Conservation (phyloP, 2,113 vertebrate species). For the Solea solea region DNA sequence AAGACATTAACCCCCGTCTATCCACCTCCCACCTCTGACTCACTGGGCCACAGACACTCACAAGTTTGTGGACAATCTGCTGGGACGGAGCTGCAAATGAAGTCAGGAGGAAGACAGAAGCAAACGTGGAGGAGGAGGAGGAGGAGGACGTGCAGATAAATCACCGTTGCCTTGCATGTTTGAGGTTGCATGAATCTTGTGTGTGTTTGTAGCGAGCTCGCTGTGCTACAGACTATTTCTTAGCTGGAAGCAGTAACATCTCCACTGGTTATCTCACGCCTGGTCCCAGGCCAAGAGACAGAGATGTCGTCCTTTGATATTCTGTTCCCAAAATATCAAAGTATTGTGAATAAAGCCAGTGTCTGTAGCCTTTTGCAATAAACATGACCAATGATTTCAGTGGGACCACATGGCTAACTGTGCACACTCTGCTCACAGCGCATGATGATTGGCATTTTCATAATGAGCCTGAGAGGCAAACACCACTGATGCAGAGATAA, state of each 20-base stretch:
- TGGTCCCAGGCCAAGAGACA: background rate
- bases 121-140: constrained; percentile 5
- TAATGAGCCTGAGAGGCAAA: no score
- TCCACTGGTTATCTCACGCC: background rate
- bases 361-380: no score
- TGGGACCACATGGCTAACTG: no score
- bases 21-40: background rate
- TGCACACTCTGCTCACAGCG: no score
- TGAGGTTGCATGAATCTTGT: background rate
- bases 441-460: no score
- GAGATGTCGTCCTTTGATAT: background rate
- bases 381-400: no score
- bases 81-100: constrained; percentile 31
- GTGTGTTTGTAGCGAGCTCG: background rate
- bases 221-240: background rate
- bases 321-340: background rate
- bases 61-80: constrained; percentile 36
- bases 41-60: constrained; percentile 25
- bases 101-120: constrained; percentile 45
- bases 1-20: constrained; percentile 25
- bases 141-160: constrained; percentile 31
- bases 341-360: no score
- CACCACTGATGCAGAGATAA: no score
- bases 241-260: background rate
- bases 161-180: background rate